Evolutionary conservation across 1,140 invertebrate species (phyloP).

Genomic region (Rhopalosiphum padi): DNA sequence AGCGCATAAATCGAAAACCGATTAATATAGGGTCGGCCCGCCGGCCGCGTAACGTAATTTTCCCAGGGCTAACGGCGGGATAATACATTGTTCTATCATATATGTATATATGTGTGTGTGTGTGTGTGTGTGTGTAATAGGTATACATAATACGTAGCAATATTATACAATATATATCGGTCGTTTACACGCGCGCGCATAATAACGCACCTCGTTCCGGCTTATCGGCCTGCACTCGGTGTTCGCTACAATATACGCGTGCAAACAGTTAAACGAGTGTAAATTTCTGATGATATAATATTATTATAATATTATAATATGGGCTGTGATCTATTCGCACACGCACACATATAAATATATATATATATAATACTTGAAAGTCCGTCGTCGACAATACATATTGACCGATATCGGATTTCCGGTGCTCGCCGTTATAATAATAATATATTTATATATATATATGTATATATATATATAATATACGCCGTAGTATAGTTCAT

Average conservation of each 20-base stretch:
- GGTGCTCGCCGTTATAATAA: not conserved
- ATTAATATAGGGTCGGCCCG: slow-evolving; percentile 27
- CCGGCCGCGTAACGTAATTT: not conserved
- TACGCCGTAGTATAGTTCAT: not conserved
- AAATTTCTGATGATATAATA: not conserved
- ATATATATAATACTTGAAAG: not conserved
- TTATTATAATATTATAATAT: not conserved
- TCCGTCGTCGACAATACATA: not conserved
- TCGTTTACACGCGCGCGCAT: not conserved
- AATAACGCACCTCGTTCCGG: not conserved
- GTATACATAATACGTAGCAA: not conserved
- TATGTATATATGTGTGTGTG: too few relatives aligned
- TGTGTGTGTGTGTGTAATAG: not conserved
- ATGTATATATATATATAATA: too few relatives aligned
- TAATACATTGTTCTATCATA: not conserved
- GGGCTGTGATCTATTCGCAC: too few relatives aligned
- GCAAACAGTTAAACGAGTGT: not conserved
- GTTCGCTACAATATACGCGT: not conserved
- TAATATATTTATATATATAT: too few relatives aligned
- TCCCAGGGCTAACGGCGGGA: not conserved
- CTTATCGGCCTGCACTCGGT: not conserved
- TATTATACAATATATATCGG: slow-evolving; percentile 13
- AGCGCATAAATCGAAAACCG: slow-evolving; percentile 48
- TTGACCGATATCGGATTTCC: slow-evolving; percentile 6
- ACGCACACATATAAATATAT: not conserved